Percentiles rank a stretch among this genome's conserved stretches.
phyloP scores from a whole-genome alignment of 2,113 vertebrate species.

The Morone saxatilis region DNA sequence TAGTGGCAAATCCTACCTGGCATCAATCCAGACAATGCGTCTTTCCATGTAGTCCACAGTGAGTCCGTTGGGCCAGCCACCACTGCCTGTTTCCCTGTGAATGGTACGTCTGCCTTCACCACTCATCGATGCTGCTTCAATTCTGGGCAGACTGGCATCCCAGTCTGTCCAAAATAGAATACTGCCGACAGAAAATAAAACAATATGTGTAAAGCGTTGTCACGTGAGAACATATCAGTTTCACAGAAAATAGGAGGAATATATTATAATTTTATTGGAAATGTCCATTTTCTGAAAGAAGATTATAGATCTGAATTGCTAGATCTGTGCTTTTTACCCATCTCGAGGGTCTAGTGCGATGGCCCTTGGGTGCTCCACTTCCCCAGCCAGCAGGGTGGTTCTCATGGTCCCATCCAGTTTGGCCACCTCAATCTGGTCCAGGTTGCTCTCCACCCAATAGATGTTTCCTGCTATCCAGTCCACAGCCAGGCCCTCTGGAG shows the following conservation, averaged over 20 bases:
- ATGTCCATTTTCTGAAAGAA: neutral
- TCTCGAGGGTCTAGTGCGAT: slow-evolving; percentile 96
- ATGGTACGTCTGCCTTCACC: slow-evolving; percentile 93
- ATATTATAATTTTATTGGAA: neutral
- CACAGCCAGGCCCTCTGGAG: slow-evolving; percentile 94
- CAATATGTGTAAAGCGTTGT: neutral
- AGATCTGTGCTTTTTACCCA: slow-evolving; percentile 82
- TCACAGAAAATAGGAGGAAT: neutral
- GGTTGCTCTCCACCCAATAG: slow-evolving; percentile 99
- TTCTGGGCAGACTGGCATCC: slow-evolving; percentile 95
- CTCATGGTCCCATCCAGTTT: slow-evolving; percentile 95
- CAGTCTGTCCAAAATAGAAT: slow-evolving; percentile 99
- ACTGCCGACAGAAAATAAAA: slow-evolving; percentile 71
- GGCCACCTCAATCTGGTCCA: slow-evolving; percentile 99
- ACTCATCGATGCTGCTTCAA: slow-evolving; percentile 97
- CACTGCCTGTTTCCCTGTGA: slow-evolving; percentile 93
- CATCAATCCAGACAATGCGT: slow-evolving; percentile 97
- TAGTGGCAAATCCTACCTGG: slow-evolving; percentile 85
- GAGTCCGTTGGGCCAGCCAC: slow-evolving; percentile 97
- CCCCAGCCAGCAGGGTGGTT: slow-evolving; percentile 94
- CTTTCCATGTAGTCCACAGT: slow-evolving; percentile 97
- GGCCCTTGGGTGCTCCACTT: slow-evolving; percentile 95
- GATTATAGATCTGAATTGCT: neutral
- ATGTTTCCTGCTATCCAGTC: slow-evolving; percentile 99
- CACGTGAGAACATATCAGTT: neutral